Evolutionary conservation across 1,140 invertebrate species (phyloP), one percentile per base, ranked within the genome.

Genomic region (Bombyx mandarina): DNA sequence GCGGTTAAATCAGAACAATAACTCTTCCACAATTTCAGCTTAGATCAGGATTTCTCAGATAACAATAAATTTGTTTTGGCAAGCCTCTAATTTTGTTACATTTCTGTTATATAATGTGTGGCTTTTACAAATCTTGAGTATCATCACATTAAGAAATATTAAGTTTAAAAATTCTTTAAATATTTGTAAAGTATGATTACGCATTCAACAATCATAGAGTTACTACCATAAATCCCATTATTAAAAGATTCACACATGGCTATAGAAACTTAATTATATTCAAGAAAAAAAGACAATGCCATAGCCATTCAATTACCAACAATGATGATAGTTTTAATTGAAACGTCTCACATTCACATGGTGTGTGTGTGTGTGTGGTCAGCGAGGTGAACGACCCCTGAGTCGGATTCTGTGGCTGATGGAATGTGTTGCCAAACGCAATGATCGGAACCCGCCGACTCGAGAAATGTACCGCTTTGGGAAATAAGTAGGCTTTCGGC

Each of bases 351-450:
- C 58, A 45, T 44, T 35, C 43, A 10, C 5, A 48, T 54, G 49
- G 42, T 45, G 22, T 60, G 54, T 61, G 22, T 47, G 45, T 54
- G 42, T 57, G 57, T 61, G 60, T 64, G 62, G 58, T 61, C 62
- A 64, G 58, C 57, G 62, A 73, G 79, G 77, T 82, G 71, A 82
- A 82, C 60, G 77, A 55, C 79, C 79, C 64, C 62, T 46, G 60
- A 73, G 77, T 71, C 73, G 77, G 77, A 78, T 75, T 77, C 75
- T 70, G 67, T 73, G 64, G 57, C 68, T 69, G 77, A 65, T 66
- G 79, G 79, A 82, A 82, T 82, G 75, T 80, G 73, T 79, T 79
- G 74, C 77, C 71, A 80, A 82, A 82, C 75, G 79, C 77, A 80
- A 60, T 74, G 77, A 80, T 80, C 77, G 77, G 74, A 82, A 77